phyloP scores from a whole-genome alignment of 2,113 vertebrate genomes.

The Dasyurus viverrinus region DNA sequence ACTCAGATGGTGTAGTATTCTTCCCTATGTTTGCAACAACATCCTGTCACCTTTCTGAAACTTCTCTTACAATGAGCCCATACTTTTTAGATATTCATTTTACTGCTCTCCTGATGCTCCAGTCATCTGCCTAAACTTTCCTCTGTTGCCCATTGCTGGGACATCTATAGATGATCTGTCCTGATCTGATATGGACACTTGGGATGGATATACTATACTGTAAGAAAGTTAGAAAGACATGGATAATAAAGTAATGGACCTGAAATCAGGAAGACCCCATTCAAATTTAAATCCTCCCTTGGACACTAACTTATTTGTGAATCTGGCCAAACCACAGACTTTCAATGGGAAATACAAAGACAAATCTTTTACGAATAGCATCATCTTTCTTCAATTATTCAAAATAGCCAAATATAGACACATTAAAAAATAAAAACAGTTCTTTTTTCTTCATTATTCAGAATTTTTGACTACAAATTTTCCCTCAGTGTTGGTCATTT shows the following conservation, averaged over 20 bases:
- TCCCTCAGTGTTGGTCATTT: neutral
- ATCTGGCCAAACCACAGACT: neutral
- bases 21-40: neutral
- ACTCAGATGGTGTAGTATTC: neutral
- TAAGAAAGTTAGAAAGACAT: neutral
- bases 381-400: neutral
- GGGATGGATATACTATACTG: neutral
- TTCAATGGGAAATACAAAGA: neutral
- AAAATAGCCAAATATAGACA: neutral
- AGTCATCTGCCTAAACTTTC: neutral
- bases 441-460: neutral
- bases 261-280: neutral
- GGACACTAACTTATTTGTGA: neutral
- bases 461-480: neutral
- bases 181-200: neutral
- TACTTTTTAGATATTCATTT: neutral
- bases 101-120: neutral
- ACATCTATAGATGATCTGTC: neutral
- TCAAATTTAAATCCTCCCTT: neutral
- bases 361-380: neutral
- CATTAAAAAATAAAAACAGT: neutral
- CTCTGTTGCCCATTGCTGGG: neutral
- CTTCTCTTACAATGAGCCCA: neutral
- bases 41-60: neutral
- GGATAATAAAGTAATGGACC: neutral